Evolutionary conservation across 1,140 invertebrate species (phyloP).

Genomic region (Periplaneta americana): DNA sequence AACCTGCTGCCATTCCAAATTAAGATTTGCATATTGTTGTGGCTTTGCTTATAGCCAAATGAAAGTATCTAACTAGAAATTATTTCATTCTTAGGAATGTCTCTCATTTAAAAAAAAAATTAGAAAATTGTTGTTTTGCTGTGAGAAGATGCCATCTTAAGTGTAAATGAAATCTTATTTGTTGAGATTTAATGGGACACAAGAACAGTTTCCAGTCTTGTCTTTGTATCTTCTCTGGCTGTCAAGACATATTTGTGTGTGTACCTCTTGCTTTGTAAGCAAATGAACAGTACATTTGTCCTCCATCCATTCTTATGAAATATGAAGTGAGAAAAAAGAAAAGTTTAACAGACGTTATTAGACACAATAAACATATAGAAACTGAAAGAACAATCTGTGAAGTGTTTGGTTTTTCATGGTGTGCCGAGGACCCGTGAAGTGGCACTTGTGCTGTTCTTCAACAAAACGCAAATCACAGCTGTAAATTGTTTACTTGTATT

Average conservation of each 20-base stretch:
- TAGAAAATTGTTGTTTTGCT: neutral
- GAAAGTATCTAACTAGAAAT: too few species aligned
- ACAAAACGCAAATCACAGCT: neutral
- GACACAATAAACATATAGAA: neutral
- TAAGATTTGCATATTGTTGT: neutral
- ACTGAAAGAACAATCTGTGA: neutral
- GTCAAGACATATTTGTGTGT: neutral
- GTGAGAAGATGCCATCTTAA: neutral
- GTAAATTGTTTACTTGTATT: constrained; percentile 5
- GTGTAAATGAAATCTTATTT: neutral
- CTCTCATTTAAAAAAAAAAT: neutral
- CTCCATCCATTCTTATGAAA: constrained; percentile 11
- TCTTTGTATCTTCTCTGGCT: neutral
- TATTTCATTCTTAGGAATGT: too few species aligned
- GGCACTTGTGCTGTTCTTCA: constrained; percentile 21
- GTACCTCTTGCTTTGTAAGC: neutral
- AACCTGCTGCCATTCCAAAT: neutral
- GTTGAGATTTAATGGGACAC: neutral
- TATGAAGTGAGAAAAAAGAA: constrained; percentile 1
- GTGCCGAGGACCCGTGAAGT: constrained; percentile 22
- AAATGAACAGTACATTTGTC: constrained; percentile 20
- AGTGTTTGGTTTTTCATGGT: constrained; percentile 6
- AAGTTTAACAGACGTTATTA: neutral
- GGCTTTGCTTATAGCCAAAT: neutral
- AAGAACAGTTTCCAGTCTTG: neutral